These are phyloP conservation scores for Cyanoliseus patagonus DNA, from an alignment of 2,113 vertebrate genomes.

Conservation along the genomic window DNA sequence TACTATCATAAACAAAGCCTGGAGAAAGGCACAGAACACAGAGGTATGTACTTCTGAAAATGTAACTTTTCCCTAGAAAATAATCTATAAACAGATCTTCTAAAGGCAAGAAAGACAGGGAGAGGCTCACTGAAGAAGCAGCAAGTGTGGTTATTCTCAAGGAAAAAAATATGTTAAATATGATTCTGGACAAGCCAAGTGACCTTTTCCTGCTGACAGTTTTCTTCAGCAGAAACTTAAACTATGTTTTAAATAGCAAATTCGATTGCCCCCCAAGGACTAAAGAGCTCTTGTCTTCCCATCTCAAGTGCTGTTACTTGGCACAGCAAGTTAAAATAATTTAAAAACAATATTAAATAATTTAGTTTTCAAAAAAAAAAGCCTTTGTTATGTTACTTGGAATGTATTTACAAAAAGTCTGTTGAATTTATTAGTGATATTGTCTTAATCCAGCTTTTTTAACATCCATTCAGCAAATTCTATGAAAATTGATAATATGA, in stretches of 20 bases:
- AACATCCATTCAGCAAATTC: neutral
- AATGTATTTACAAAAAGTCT: neutral
- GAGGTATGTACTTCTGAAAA: neutral
- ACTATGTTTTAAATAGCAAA: constrained; percentile 32
- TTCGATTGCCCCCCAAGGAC: neutral
- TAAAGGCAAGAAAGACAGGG: neutral
- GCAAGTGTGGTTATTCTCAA: constrained; percentile 21
- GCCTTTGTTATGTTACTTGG: neutral
- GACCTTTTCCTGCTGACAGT: constrained; percentile 27
- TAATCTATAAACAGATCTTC: neutral
- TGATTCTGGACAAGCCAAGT: constrained; percentile 33
- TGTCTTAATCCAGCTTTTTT: neutral
- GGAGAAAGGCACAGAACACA: neutral
- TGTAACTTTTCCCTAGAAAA: constrained; percentile 10
- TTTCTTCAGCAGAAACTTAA: constrained; percentile 29
- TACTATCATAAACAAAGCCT: neutral
- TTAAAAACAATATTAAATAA: constrained; percentile 8
- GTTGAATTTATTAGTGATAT: neutral
- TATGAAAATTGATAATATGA: neutral
- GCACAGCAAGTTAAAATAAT: neutral
- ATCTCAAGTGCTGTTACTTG: constrained; percentile 9
- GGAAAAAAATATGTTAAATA: constrained; percentile 11
- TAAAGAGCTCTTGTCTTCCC: neutral
- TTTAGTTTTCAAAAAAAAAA: neutral
- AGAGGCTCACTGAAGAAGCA: constrained; percentile 28